Base-by-base conservation (phyloP, 2,888 invertebrate genomes). In the Papilio protenor region DNA sequence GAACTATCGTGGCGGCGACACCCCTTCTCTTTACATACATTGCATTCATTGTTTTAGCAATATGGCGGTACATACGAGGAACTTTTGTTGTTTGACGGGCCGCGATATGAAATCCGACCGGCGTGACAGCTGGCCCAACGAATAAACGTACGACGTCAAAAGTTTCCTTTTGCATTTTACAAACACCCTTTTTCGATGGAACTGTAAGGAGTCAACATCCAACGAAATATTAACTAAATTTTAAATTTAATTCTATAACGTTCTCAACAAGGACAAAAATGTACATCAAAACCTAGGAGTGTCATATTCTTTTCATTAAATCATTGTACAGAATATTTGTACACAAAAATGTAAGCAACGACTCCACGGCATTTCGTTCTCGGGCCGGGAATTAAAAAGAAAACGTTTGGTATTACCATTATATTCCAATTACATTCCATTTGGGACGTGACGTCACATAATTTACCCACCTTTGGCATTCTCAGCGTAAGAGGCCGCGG, bases 21-120 rank as follows among this genome's bases (percentile, higher is more conserved):
- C 93, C 94, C 94, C 89, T 91, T 88, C 89, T 86, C 85, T 92
- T 92, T 93, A 94, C 93, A 93, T 92, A 91, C 91, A 92, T 92
- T 88, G 87, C 88, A 90, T 91, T 94, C 94, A 94, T 94, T 94
- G 94, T 94, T 94, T 94, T 94, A 93, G 88, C 85, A 86, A 86
- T 84, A 86, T 85, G 82, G 82, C 59, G 82, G 90, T 90, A 92
- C 87, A 92, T 92, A 91, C 87, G 87, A 87, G 88, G 87, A 90
- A 91, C 90, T 92, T 92, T 92, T 93, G 91, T 92, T 91, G 87
- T 90, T 88, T 86, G 88, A 85, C 86, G 87, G 85, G 84, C 87
- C 87, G 87, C 84, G 84, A 84, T 85, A 86, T 85, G 86, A 88
- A 89, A 90, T 87, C 85, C 86, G 83, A 84, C 85, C 85, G 85